Conservation (phyloP, 2,888 invertebrate species). For the Aleiodes leptofemur region DNA sequence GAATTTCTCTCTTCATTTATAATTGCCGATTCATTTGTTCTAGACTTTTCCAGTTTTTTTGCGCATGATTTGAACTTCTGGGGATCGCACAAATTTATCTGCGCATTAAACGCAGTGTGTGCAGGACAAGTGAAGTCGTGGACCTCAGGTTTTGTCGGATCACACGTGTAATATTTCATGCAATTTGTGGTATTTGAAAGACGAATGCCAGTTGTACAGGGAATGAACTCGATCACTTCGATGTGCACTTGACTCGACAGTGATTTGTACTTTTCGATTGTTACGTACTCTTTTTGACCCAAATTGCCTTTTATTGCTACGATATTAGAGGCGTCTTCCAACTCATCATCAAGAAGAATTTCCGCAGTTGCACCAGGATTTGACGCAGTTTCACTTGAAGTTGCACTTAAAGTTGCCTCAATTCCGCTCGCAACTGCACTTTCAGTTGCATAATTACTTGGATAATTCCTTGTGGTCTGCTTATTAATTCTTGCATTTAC, state of each 20-base stretch:
- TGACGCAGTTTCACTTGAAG: too few species aligned
- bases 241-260: conserved; percentile 55
- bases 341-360: conserved; percentile 30
- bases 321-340: conserved; percentile 53
- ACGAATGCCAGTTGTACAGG: conserved; percentile 74
- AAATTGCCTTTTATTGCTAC: conserved; percentile 60
- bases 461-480: conserved; percentile 6
- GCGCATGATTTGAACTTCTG: conserved; percentile 72
- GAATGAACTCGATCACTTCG: conserved; percentile 69
- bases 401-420: conserved; percentile 12
- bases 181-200: conserved; percentile 77
- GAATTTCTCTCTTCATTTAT: neutral
- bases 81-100: conserved; percentile 75
- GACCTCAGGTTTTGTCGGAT: conserved; percentile 73
- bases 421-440: neutral
- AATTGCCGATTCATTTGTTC: conserved; percentile 9
- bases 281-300: conserved; percentile 63
- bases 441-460: conserved; percentile 11
- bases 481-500: conserved; percentile 41
- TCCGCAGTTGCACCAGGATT: neutral
- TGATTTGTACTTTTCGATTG: conserved; percentile 59
- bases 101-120: conserved; percentile 76
- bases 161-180: conserved; percentile 76
- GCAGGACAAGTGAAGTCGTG: conserved; percentile 76
- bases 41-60: conserved; percentile 59